Conservation (phyloP, 1,140 invertebrate genomes). For the Nymphalis io region DNA sequence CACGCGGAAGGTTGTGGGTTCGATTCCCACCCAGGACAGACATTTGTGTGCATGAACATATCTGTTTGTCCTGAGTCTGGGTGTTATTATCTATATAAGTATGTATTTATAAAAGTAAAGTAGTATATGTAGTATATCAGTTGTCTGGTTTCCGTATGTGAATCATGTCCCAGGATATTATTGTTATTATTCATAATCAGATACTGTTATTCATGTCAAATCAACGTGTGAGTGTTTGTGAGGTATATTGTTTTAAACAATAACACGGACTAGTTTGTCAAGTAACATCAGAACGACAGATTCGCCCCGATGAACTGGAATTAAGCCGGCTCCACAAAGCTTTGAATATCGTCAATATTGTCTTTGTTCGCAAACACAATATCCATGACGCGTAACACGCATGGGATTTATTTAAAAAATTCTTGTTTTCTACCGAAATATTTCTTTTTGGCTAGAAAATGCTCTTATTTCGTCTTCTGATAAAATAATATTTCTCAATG, state of each 20-base stretch:
- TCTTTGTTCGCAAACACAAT: constrained; percentile 31
- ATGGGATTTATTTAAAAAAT: constrained; percentile 10
- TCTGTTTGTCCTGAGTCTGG: too few relatives aligned
- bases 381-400: constrained; percentile 26
- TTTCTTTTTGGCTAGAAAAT: not conserved
- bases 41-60: too few relatives aligned
- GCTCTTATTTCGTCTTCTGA: not conserved
- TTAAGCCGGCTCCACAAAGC: constrained; percentile 45
- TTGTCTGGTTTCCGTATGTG: too few relatives aligned
- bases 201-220: not conserved
- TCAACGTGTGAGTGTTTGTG: not conserved
- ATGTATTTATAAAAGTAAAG: too few relatives aligned
- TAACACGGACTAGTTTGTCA: constrained; percentile 37
- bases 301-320: constrained; percentile 52
- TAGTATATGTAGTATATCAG: too few relatives aligned
- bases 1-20: too few relatives aligned
- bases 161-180: too few relatives aligned
- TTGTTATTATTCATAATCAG: not conserved
- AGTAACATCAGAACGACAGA: constrained; percentile 41
- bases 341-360: constrained; percentile 37
- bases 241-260: constrained; percentile 29
- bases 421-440: not conserved
- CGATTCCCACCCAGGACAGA: too few relatives aligned
- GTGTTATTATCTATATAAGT: too few relatives aligned
- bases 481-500: not conserved